Conservation (phyloP, 2,797 vertebrate genomes). For the Onychomys arenicola region DNA sequence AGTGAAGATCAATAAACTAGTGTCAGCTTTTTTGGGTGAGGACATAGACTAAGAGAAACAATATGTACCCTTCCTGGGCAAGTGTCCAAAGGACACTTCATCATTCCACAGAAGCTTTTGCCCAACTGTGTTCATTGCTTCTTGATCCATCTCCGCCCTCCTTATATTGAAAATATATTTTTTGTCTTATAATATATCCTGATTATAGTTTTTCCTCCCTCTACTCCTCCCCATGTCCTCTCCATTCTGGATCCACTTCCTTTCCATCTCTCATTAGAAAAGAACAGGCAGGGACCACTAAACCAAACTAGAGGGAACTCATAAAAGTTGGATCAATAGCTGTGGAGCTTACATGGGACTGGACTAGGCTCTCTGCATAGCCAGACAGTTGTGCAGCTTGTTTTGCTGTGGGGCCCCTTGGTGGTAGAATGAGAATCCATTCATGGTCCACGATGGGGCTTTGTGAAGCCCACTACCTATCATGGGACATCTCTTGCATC, state of each 20-base stretch:
- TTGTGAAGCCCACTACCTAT: too few relatives aligned
- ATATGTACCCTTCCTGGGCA: neutral
- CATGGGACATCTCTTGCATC: too few relatives aligned
- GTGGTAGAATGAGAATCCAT: too few relatives aligned
- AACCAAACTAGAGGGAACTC: too few relatives aligned
- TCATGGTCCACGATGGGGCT: too few relatives aligned
- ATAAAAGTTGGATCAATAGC: too few relatives aligned
- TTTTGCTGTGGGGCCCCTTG: too few relatives aligned
- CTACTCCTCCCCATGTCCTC: neutral
- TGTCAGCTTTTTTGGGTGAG: neutral
- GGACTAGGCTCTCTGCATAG: too few relatives aligned
- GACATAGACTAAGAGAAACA: neutral
- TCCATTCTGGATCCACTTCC: neutral
- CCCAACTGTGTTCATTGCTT: neutral
- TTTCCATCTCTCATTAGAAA: neutral
- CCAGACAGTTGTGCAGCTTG: too few relatives aligned
- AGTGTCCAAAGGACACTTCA: neutral
- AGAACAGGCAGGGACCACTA: neutral
- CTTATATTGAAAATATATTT: neutral
- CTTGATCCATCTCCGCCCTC: neutral
- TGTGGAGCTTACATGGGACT: too few relatives aligned
- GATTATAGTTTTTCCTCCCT: neutral
- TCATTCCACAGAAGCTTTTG: neutral
- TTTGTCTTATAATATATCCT: neutral
- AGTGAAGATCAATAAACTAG: neutral